Base-by-base conservation (phyloP, 2,888 invertebrate genomes). In the Dysmachus trigonus region DNA sequence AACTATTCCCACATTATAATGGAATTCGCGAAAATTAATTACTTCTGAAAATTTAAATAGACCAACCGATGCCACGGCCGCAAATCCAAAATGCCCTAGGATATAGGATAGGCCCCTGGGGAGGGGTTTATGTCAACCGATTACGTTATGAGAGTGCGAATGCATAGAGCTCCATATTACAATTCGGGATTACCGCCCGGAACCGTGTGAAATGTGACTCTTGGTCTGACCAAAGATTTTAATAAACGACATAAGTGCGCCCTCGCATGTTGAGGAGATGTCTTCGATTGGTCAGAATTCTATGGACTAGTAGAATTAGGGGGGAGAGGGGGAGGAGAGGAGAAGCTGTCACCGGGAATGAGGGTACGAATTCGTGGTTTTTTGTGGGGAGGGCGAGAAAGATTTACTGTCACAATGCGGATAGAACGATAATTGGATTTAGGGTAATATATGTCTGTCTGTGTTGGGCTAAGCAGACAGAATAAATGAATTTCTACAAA, bases 31-130 rank as follows among this genome's bases (percentile, higher is more conserved):
- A 47, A 33, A 81, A 81, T 81, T 81, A 81, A 81, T 81, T 81
- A 81, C 81, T 81, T 81, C 81, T 81, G 81, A 53, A 81, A 81
- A 81, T 81, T 81, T 81, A 81, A 81, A 81, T 81, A 81, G 81
- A 62, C 81, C 81, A 62, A 62, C 81, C 51, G 18, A 81, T 81
- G 33, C 62, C n/a, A 22, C 22, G 53, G 81, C 81, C 81, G 18
- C 81, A 81, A 62, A 62, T 62, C 62, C 62, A 62, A 62, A 62
- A 62, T 62, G 62, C 62, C 27, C 22, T 22, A 13, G 62, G 22
- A 27, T 22, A 51, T 15, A n/a, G 18, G 62, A 22, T 22, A 51
- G 77, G 27, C 77, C 38, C 38, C 15, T n/a, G n/a, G n/a, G n/a
- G 27, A 13, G 62, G 33, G 51, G 30, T 81, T 81, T n/a, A 62